Percentiles rank a stretch among this genome's conserved stretches.
Evolutionary conservation across 2,113 vertebrate genomes (phyloP).

Genomic region (Strix uralensis): DNA sequence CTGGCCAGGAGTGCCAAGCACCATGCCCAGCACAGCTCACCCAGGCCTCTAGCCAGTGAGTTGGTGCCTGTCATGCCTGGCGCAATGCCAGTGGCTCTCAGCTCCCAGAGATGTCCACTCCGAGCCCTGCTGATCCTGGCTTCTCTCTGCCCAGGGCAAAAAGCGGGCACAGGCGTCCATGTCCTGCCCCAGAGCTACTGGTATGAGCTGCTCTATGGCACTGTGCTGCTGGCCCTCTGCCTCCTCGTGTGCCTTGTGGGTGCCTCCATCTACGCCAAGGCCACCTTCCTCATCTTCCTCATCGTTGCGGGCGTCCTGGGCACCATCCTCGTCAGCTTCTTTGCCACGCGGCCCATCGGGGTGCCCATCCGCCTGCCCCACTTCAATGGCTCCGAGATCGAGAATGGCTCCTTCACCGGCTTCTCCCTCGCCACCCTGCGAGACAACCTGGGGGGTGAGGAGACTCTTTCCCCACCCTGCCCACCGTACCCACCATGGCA

Average conservation of each 20-base stretch:
- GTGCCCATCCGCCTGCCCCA: conserved; percentile 65
- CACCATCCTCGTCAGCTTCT: conserved; percentile 88
- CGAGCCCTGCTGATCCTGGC: rapidly evolving
- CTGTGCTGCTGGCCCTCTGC: conserved; percentile 78
- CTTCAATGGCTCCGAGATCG: conserved; percentile 6
- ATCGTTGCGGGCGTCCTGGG: conserved; percentile 81
- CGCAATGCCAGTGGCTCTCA: rapidly evolving
- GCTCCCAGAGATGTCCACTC: neutral
- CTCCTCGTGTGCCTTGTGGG: conserved; percentile 88
- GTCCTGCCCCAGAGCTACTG: conserved; percentile 86
- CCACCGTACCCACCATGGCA: rapidly evolving
- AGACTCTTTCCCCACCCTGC: neutral
- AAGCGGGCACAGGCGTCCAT: neutral
- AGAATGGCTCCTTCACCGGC: conserved; percentile 80
- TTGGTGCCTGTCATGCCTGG: neutral
- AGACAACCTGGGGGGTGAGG: conserved; percentile 80
- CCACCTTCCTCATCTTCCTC: conserved; percentile 90
- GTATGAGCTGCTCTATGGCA: conserved; percentile 86
- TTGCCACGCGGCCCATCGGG: conserved; percentile 64
- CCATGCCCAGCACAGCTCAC: neutral
- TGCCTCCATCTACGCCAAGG: conserved; percentile 88
- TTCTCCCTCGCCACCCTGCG: conserved; percentile 84
- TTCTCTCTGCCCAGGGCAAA: conserved; percentile 45
- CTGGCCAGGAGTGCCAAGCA: neutral
- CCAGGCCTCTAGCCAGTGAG: neutral